Conservation (phyloP, 2,113 vertebrate species). For the Oceanodroma tethys region DNA sequence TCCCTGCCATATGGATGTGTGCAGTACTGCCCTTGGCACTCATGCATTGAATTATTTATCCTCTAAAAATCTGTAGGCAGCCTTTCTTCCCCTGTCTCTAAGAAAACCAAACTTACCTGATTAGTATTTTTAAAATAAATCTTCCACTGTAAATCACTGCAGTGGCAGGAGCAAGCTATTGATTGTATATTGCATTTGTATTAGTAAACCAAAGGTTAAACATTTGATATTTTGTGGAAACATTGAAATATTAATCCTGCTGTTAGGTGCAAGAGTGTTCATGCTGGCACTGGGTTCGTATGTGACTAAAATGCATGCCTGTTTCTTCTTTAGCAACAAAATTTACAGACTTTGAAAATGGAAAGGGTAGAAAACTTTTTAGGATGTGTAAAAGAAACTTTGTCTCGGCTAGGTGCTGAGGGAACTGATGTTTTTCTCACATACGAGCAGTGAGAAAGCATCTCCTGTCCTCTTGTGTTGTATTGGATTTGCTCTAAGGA, state of each 20-base stretch:
- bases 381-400: not conserved
- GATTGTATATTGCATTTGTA: not conserved
- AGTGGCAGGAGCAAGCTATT: not conserved
- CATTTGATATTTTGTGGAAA: not conserved
- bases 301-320: not conserved
- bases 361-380: not conserved
- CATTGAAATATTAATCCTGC: not conserved
- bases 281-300: not conserved
- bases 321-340: not conserved
- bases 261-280: not conserved
- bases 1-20: conserved; percentile 42
- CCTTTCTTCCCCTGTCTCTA: conserved; percentile 5
- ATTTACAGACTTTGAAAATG: not conserved
- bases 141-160: not conserved
- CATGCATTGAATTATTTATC: conserved; percentile 70
- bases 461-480: not conserved
- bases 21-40: conserved; percentile 60
- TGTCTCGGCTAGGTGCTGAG: not conserved
- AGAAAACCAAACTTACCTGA: not conserved
- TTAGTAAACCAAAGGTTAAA: not conserved
- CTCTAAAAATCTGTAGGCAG: conserved; percentile 39
- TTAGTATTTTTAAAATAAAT: not conserved
- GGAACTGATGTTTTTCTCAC: not conserved
- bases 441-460: not conserved
- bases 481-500: not conserved